Percentiles rank a stretch among this genome's conserved stretches.
phyloP scores from a whole-genome alignment of 2,113 vertebrate species.

The Lepisosteus oculatus region DNA sequence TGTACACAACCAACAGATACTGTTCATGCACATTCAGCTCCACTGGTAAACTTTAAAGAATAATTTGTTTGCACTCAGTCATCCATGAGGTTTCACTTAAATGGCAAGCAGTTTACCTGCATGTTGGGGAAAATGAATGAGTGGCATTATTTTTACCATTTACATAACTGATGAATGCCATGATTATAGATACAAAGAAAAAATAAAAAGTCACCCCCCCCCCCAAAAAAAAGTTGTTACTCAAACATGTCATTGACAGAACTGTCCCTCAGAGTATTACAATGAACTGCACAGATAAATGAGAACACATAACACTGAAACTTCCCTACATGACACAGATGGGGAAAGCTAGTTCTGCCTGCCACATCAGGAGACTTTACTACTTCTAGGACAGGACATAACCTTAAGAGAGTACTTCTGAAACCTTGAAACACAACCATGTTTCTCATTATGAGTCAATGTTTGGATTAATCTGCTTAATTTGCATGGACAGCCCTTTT shows the following conservation, averaged over 20 bases:
- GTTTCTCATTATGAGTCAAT: neutral
- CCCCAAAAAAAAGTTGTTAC: neutral
- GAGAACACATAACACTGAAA: neutral
- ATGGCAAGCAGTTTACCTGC: slow-evolving; percentile 17
- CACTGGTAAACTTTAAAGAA: neutral
- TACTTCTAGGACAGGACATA: neutral
- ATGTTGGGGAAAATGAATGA: slow-evolving; percentile 37
- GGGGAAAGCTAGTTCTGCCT: too few relatives aligned
- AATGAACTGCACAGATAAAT: neutral
- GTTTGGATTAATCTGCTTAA: neutral
- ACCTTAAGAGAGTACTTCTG: neutral
- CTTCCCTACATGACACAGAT: neutral
- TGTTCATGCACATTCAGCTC: slow-evolving; percentile 18
- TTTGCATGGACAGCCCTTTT: neutral
- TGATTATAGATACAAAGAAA: slow-evolving; percentile 20
- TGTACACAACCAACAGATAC: neutral
- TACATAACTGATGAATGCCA: slow-evolving; percentile 29
- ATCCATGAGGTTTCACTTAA: slow-evolving; percentile 15
- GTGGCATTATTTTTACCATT: slow-evolving; percentile 9
- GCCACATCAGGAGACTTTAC: neutral
- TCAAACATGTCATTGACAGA: neutral
- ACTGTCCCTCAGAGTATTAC: neutral
- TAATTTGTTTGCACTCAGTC: slow-evolving; percentile 20
- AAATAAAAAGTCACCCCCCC: slow-evolving; percentile 3
- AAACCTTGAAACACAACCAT: neutral